Evolutionary conservation across 2,888 invertebrate genomes (phyloP).

Genomic region (Phorcus lineatus): DNA sequence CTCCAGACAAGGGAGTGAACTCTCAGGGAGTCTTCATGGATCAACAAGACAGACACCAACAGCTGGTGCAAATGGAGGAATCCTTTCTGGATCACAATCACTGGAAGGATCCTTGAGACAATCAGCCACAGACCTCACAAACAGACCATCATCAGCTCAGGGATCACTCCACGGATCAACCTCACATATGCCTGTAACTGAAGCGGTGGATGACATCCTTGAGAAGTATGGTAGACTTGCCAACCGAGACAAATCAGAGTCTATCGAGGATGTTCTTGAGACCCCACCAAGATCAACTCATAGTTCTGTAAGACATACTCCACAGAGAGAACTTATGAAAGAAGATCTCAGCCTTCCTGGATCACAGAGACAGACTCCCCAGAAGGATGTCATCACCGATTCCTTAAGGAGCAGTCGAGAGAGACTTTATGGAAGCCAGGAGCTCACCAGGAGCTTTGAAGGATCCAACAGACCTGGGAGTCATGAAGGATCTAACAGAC

Average conservation of each 20-base stretch:
- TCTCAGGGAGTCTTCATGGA: constrained; percentile 10
- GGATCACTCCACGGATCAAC: not conserved
- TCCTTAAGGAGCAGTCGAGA: constrained; percentile 49
- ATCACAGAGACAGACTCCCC: constrained; percentile 25
- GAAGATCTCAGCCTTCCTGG: constrained; percentile 6
- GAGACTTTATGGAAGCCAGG: constrained; percentile 42
- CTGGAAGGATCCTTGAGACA: not conserved
- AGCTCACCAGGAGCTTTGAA: constrained; percentile 23
- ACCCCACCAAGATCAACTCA: constrained; percentile 4
- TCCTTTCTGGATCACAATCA: not conserved
- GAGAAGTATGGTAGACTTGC: not conserved
- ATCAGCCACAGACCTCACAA: not conserved
- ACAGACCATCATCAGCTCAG: not conserved
- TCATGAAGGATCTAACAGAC: not conserved
- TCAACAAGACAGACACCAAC: constrained; percentile 11
- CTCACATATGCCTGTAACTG: not conserved
- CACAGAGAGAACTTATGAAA: constrained; percentile 19
- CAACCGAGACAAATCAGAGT: not conserved
- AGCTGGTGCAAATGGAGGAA: not conserved
- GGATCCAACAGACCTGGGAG: not conserved
- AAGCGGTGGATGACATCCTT: constrained; percentile 6
- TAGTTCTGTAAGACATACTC: constrained; percentile 25
- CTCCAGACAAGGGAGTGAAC: constrained; percentile 28
- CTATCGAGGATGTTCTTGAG: constrained; percentile 29
- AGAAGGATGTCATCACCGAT: constrained; percentile 43